Percentiles rank a stretch among this genome's conserved stretches.
phyloP scores from a whole-genome alignment of 2,113 vertebrate genomes.

The Engystomops pustulosus region DNA sequence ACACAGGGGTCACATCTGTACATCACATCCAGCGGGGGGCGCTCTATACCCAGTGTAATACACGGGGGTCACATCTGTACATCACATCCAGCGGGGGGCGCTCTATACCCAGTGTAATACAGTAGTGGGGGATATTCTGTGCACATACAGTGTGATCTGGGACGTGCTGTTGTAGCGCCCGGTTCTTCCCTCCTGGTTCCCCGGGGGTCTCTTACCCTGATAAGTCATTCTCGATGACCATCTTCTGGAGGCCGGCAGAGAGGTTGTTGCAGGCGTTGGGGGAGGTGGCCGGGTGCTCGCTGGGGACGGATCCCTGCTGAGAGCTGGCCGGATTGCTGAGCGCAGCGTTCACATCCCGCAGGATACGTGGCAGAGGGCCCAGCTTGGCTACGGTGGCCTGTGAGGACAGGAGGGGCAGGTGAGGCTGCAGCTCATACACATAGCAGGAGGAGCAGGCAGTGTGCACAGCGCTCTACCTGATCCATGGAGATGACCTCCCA shows the following conservation, averaged over 20 bases:
- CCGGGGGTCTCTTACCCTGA: conserved; percentile 93
- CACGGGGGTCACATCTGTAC: too few relatives aligned
- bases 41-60: too few relatives aligned
- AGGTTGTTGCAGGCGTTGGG: conserved; percentile 83
- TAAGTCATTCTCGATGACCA: conserved; percentile 95
- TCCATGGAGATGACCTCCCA: conserved; percentile 93
- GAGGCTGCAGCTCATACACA: too few relatives aligned
- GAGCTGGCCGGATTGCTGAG: conserved; percentile 88
- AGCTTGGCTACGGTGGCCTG: conserved; percentile 88
- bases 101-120: too few relatives aligned
- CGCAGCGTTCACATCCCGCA: conserved; percentile 88
- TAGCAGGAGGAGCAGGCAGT: too few relatives aligned
- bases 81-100: too few relatives aligned
- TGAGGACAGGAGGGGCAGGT: neutral
- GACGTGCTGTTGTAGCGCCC: too few relatives aligned
- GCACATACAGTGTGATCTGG: too few relatives aligned
- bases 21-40: too few relatives aligned
- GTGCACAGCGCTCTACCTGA: conserved; percentile 75
- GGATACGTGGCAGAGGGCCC: conserved; percentile 91
- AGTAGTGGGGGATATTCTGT: too few relatives aligned
- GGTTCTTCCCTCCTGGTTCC: too few relatives aligned
- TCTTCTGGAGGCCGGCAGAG: conserved; percentile 92
- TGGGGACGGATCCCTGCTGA: conserved; percentile 75
- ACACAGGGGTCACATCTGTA: too few relatives aligned
- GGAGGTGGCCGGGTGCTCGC: conserved; percentile 80